Evolutionary conservation across 2,797 vertebrate species (phyloP), one percentile per base, ranked within the genome.

Genomic region (Crenichthys baileyi): DNA sequence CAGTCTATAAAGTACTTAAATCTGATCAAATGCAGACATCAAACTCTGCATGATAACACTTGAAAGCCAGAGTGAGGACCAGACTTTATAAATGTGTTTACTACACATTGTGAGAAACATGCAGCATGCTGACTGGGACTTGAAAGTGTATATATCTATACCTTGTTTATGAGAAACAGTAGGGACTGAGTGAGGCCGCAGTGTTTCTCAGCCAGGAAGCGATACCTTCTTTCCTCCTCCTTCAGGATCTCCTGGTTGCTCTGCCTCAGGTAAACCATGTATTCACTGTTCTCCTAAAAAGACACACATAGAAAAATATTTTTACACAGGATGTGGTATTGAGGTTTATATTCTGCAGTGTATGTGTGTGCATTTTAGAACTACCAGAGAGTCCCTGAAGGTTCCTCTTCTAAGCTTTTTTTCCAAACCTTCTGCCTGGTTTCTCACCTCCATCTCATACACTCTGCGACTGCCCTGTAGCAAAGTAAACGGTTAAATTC

Each of bases 191-290:
- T 94, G 72, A 96, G 94, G 71, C 95, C 95, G 26, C 97, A 97
- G 91, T 99, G 97, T 88, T 97, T 98, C 91, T 99, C 98, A 0
- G 97, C 97, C 86, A 99, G 90, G 92, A 99, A 99, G 72, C 97
- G 97, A 81, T 99, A 99, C 81, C 98, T 96, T 55, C 98, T 95
- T 89, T 97, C 97, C 94, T 99, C 97, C 88, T 99, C 98, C 89
- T 96, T 95, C 70, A 98, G 95, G 0, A 98, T 98, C 4, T 97
- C 97, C 70, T 96, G 94, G 91, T 99, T 97, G 77, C 98, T 99
- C 92, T 98, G 96, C 0, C 94, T 96, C 85, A 98, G 88, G 0
- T 98, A 99, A 44, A 96, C 90, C 94, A 99, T 96, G 74, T 95
- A 96, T 76, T 97, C 96, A 91, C 97, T 97, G 0, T 96, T 97